These are phyloP conservation scores for Axea sp. DNA, from an alignment of 2,888 invertebrate species.

Conservation along the genomic window DNA sequence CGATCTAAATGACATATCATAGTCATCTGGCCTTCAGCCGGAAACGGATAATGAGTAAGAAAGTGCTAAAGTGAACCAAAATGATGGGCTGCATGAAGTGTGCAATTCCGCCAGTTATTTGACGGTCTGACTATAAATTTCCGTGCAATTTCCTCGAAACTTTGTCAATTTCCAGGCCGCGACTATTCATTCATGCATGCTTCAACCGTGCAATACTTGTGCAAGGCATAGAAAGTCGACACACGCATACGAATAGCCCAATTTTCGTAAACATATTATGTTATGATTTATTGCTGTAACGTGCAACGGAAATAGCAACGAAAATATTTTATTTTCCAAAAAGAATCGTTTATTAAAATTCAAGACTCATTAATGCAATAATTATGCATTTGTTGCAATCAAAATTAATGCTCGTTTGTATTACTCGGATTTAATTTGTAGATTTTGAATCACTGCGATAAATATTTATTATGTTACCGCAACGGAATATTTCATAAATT, in stretches of 20 bases:
- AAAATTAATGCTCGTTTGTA: conserved; percentile 4
- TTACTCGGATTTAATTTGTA: conserved; percentile 22
- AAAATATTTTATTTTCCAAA: conserved; percentile 15
- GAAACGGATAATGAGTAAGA: conserved; percentile 57
- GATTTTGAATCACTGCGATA: conserved; percentile 9
- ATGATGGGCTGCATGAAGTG: conserved; percentile 41
- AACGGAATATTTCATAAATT: conserved; percentile 6
- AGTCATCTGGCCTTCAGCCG: conserved; percentile 10
- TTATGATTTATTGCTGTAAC: conserved; percentile 25
- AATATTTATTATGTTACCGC: conserved; percentile 26
- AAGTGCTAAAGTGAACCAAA: conserved; percentile 46
- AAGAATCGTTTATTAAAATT: conserved; percentile 15
- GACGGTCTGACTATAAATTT: conserved; percentile 74
- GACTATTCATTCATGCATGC: conserved; percentile 59
- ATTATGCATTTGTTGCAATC: neutral
- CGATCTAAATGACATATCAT: conserved; percentile 35
- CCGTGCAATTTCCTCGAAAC: conserved; percentile 74
- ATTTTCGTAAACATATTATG: conserved; percentile 44
- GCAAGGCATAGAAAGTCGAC: conserved; percentile 5
- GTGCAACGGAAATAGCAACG: conserved; percentile 3
- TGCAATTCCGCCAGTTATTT: conserved; percentile 63
- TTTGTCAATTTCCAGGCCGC: conserved; percentile 74
- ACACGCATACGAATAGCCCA: conserved; percentile 40
- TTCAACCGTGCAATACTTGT: conserved; percentile 24
- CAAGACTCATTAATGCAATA: neutral